Base-by-base conservation (phyloP, 2,113 vertebrate species). In the Hydrochoerus hydrochaeris region DNA sequence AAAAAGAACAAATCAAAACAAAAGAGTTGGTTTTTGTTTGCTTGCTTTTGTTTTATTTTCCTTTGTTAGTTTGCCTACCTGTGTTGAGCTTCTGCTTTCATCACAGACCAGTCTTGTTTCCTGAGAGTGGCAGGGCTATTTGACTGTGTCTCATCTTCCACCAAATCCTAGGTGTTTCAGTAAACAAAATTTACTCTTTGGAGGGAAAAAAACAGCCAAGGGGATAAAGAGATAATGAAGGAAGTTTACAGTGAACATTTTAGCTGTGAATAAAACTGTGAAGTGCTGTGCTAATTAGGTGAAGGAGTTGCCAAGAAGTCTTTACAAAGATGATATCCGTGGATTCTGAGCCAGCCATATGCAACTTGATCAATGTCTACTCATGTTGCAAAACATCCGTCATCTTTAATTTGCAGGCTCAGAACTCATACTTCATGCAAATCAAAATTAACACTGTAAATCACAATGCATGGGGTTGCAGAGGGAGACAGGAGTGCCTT, bases 181-280 rank as follows among this genome's bases (percentile, higher is more conserved):
- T 63, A 85, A 95, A 91, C 17, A 60, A 57, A 86, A 88, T 92
- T 69, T 90, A 91, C 54, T 90, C 20, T 35, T 81, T 46, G 2
- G 22, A 35, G 32, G 7, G 49, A 10, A 20, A 26, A 84, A 49
- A 44, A 49, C 41, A 65, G 49, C 44, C 58, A 90, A 8, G 3
- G 30, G 20, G 38, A 88, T 88, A 88, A 82, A 89, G 54, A 69
- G 22, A 92, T 92, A 57, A 95, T 88, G 63, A 95, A 87, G 52
- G 49, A 92, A 92, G 69, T 87, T 95, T 96, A 83, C 88, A 90
- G 81, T 85, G 92, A 96, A 85, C 49, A n/a, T 87, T 67, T 86
- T 4, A 85, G 87, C 44, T 32, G 26, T 2, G n/a, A 96, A 86
- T 30, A 82, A 93, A 96, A 87, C 94, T n/a, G 32, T 81, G 75